phyloP scores from a whole-genome alignment of 2,888 invertebrate species.

The Coleophora flavipennella region DNA sequence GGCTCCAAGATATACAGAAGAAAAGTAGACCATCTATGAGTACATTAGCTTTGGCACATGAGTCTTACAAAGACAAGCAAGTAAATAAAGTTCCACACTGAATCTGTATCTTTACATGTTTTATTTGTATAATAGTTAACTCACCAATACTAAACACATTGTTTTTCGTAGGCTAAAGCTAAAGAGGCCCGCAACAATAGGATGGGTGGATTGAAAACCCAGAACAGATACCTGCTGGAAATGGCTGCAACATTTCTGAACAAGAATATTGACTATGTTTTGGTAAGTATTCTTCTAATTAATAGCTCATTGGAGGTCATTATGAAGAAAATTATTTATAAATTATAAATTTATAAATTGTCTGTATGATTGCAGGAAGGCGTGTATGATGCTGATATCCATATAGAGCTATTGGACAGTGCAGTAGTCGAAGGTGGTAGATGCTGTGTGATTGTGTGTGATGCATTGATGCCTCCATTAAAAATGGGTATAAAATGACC shows the following conservation, averaged over 20 bases:
- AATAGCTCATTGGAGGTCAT: too few species aligned
- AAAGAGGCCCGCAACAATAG: slow-evolving; percentile 73
- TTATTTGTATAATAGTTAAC: slow-evolving; percentile 21
- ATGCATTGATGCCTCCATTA: slow-evolving; percentile 77
- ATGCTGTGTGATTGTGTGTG: slow-evolving; percentile 76
- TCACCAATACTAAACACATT: neutral
- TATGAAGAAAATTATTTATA: too few species aligned
- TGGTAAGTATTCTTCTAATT: slow-evolving; percentile 39
- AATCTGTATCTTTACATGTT: slow-evolving; percentile 15
- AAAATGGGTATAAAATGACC: slow-evolving; percentile 73
- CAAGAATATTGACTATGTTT: slow-evolving; percentile 66
- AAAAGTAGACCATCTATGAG: slow-evolving; percentile 58
- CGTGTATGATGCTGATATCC: slow-evolving; percentile 76
- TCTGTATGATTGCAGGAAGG: slow-evolving; percentile 67
- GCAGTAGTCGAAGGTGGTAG: slow-evolving; percentile 75
- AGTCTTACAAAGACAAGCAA: slow-evolving; percentile 67
- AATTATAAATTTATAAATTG: too few species aligned
- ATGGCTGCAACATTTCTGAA: slow-evolving; percentile 74
- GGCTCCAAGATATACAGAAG: slow-evolving; percentile 48
- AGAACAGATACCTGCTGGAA: slow-evolving; percentile 79
- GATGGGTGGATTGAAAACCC: slow-evolving; percentile 51
- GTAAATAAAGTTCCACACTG: slow-evolving; percentile 37
- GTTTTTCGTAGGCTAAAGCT: slow-evolving; percentile 69
- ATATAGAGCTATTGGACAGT: slow-evolving; percentile 74
- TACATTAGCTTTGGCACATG: slow-evolving; percentile 49